Evolutionary conservation across 2,113 vertebrate genomes (phyloP).

Genomic region (Perca fluviatilis): DNA sequence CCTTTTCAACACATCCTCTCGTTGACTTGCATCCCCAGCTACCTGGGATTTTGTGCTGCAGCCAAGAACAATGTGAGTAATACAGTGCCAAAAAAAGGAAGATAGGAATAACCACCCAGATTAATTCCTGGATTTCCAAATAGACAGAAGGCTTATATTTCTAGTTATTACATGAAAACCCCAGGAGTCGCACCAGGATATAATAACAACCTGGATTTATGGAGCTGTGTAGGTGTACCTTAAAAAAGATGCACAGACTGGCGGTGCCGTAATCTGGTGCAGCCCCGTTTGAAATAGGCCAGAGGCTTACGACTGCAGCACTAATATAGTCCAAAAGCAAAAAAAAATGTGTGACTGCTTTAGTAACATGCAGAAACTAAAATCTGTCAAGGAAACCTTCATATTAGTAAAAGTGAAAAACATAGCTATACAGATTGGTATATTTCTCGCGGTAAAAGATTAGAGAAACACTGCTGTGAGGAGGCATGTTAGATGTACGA

Average conservation of each 20-base stretch:
- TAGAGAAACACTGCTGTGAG: background rate
- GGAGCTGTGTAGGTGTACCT: slow-evolving; percentile 52
- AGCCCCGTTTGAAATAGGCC: slow-evolving; percentile 24
- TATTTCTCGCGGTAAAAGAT: background rate
- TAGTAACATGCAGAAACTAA: background rate
- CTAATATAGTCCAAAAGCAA: slow-evolving; percentile 16
- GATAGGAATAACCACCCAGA: slow-evolving; percentile 46
- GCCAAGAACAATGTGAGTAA: slow-evolving; percentile 63
- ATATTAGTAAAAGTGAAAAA: background rate
- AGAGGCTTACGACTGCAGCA: slow-evolving; percentile 10
- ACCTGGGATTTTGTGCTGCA: slow-evolving; percentile 29
- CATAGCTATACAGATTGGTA: background rate
- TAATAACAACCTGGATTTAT: slow-evolving; percentile 45
- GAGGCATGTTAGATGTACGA: background rate
- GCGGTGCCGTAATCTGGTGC: slow-evolving; percentile 20
- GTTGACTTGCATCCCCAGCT: slow-evolving; percentile 23
- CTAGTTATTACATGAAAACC: slow-evolving; percentile 37
- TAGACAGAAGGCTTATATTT: slow-evolving; percentile 46
- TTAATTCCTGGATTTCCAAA: slow-evolving; percentile 53
- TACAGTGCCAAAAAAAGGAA: slow-evolving; percentile 29
- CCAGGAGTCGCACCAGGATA: slow-evolving; percentile 37
- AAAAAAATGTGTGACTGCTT: slow-evolving; percentile 16
- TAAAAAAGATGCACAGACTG: slow-evolving; percentile 28
- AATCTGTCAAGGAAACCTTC: background rate
- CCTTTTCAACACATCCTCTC: slow-evolving; percentile 55